These are phyloP conservation scores for Aratinga solstitialis DNA, from an alignment of 2,797 vertebrate species.

Conservation along the genomic window DNA sequence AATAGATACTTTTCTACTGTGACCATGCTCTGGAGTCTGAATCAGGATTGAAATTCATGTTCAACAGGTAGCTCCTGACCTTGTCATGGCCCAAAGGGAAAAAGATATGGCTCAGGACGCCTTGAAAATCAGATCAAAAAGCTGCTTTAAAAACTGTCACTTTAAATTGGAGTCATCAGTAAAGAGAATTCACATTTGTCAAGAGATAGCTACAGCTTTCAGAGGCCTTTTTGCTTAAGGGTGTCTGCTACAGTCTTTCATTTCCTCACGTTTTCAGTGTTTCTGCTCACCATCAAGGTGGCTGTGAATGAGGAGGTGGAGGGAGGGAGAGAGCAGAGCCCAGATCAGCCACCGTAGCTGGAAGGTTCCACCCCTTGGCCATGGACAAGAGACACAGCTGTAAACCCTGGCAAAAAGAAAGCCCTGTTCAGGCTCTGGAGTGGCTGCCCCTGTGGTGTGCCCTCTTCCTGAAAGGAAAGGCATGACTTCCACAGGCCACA, in stretches of 20 bases:
- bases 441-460: rapidly evolving
- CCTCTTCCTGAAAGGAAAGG: not conserved
- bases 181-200: not conserved
- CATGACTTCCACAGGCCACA: rapidly evolving
- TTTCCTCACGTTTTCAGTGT: not conserved
- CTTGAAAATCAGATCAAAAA: not conserved
- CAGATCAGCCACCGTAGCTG: rapidly evolving
- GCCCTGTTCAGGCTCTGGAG: not conserved
- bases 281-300: not conserved
- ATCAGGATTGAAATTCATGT: not conserved
- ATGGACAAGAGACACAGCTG: not conserved
- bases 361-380: rapidly evolving
- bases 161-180: not conserved
- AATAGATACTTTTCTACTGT: not conserved
- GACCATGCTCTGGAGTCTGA: not conserved
- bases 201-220: not conserved
- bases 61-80: not conserved
- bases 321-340: not conserved
- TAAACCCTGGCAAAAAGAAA: not conserved
- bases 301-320: not conserved
- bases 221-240: not conserved
- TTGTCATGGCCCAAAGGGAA: not conserved
- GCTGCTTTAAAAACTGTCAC: not conserved
- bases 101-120: not conserved
- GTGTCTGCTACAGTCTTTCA: not conserved